phyloP scores from a whole-genome alignment of 2,797 vertebrate genomes.

The Microchirus variegatus region DNA sequence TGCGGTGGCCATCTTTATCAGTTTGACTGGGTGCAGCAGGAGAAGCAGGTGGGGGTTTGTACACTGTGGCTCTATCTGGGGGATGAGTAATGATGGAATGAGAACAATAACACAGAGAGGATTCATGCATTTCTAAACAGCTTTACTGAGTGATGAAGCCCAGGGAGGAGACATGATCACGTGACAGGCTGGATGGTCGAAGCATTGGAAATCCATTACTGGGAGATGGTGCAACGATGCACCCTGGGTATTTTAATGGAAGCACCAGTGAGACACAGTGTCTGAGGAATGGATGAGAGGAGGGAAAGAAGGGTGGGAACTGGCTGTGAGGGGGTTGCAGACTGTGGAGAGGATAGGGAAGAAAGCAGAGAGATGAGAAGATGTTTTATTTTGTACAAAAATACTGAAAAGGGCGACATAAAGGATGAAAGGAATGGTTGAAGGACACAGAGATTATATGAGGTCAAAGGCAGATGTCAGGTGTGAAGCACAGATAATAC shows the following conservation, averaged over 20 bases:
- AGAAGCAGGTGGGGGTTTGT: conserved; percentile 39
- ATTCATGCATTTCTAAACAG: conserved; percentile 76
- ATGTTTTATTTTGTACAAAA: conserved; percentile 9
- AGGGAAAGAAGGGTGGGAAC: conserved; percentile 20
- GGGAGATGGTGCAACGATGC: conserved; percentile 61
- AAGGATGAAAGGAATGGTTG: conserved; percentile 13
- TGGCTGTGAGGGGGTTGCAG: neutral
- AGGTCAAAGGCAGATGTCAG: conserved; percentile 45
- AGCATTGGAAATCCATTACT: conserved; percentile 75
- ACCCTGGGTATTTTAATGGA: conserved; percentile 63
- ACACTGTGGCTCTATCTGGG: conserved; percentile 45
- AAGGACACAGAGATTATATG: conserved; percentile 25
- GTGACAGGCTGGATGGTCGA: conserved; percentile 57
- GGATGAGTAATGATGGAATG: conserved; percentile 63
- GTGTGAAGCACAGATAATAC: conserved; percentile 15
- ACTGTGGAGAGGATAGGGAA: conserved; percentile 18
- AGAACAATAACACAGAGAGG: conserved; percentile 55
- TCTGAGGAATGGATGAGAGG: conserved; percentile 62
- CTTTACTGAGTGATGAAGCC: conserved; percentile 57
- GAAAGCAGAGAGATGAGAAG: conserved; percentile 12
- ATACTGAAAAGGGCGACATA: neutral
- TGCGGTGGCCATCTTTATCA: conserved; percentile 24
- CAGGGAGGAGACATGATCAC: conserved; percentile 52
- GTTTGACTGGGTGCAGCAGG: conserved; percentile 36
- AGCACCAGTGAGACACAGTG: conserved; percentile 60